Evolutionary conservation across 2,113 vertebrate species (phyloP).

Genomic region (Lutjanus erythropterus): DNA sequence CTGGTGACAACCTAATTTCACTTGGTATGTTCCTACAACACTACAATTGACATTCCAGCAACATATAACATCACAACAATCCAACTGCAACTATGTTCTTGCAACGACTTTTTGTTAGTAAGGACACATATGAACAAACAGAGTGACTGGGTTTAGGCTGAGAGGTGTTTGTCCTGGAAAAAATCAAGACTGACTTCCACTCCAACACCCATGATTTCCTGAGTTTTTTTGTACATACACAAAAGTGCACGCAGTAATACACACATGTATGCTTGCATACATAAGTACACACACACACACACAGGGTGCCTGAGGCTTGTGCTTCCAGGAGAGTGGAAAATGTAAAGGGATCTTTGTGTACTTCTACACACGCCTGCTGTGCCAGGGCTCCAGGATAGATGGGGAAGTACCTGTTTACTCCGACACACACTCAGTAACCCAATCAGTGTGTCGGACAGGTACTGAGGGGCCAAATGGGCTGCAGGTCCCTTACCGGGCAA

Average conservation of each 20-base stretch:
- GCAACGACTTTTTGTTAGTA: too few relatives aligned
- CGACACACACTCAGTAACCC: slow-evolving; percentile 55
- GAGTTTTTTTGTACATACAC: slow-evolving; percentile 14
- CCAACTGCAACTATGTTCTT: too few relatives aligned
- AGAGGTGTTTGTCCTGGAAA: slow-evolving; percentile 32
- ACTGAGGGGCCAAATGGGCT: slow-evolving; percentile 37
- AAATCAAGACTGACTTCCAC: slow-evolving; percentile 3
- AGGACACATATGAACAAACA: slow-evolving; percentile 9
- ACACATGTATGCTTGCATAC: slow-evolving; percentile 17
- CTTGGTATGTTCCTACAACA: too few relatives aligned
- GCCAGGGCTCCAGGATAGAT: slow-evolving; percentile 38
- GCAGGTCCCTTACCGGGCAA: slow-evolving; percentile 14
- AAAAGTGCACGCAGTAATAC: neutral
- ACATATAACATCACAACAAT: too few relatives aligned
- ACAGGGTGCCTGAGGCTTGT: slow-evolving; percentile 10
- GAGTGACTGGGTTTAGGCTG: slow-evolving; percentile 9
- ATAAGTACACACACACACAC: slow-evolving; percentile 9
- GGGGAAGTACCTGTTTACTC: slow-evolving; percentile 68
- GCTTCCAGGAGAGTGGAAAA: slow-evolving; percentile 60
- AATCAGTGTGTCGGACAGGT: slow-evolving; percentile 60
- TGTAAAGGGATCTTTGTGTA: slow-evolving; percentile 71
- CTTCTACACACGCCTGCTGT: slow-evolving; percentile 30
- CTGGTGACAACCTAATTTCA: too few relatives aligned
- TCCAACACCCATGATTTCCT: neutral
- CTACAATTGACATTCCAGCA: too few relatives aligned